Base-by-base conservation (phyloP, 2,888 invertebrate species). In the Lasioglossum morio region DNA sequence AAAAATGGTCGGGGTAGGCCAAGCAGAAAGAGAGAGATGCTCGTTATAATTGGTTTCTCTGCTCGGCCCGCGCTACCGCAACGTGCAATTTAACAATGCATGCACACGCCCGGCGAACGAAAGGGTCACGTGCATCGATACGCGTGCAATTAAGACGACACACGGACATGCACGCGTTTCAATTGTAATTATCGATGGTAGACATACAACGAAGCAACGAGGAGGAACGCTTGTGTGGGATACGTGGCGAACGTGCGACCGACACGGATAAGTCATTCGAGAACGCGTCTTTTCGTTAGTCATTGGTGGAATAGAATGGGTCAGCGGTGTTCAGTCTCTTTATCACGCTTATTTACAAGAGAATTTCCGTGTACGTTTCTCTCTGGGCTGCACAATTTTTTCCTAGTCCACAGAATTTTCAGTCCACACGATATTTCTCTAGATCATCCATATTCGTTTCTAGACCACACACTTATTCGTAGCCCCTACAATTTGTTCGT, bases 171-270 rank as follows among this genome's bases (percentile, higher is more conserved):
- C 72, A 81, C 77, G 85, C 81, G 74, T 7, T 75, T 85, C 72
- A 72, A 85, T 85, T 78, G 37, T 77, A 85, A 86, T 86, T 81
- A 81, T 86, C 66, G 72, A 40, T 34, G 63, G 74, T 43, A 23
- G 70, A 60, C 12, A 19, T 66, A 74, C n/a, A 60, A 73, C 27
- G 60, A 14, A 53, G 63, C 48, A 72, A 60, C 37, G 60, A 48
- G 60, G n/a, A 46, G 60, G 23, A 53, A 53, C 14, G 14, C 27
- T n/a, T 60, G 27, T 27, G 16, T 66, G 30, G 30, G 30, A 16
- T 19, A 30, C 34, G 19, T 19, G 66, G 66, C 30, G 16, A 19
- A 34, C 16, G 8, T 10, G 60, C 34, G 66, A 8, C 66, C 66
- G 34, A 19, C 27, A 30, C 60, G 60, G 19, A 7, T 34, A 66